A percentile compares a stretch with the other conserved stretches of the same genome.
phyloP scores from a whole-genome alignment of 2,113 vertebrate genomes.

The Tyrannus savana region DNA sequence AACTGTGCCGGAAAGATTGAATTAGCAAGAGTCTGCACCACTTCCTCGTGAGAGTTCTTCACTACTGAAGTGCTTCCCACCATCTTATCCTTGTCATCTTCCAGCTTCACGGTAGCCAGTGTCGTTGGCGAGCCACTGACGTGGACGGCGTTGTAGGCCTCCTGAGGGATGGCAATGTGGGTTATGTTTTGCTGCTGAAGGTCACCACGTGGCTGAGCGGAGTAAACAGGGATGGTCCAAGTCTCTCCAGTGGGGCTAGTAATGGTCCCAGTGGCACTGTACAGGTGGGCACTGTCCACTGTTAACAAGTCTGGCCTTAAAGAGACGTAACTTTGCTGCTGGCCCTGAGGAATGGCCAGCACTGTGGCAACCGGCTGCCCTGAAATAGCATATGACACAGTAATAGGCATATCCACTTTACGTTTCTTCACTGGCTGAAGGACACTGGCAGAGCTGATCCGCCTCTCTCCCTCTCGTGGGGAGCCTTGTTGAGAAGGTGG shows the following conservation, averaged over 20 bases:
- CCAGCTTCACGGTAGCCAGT: constrained; percentile 82
- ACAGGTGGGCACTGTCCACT: constrained; percentile 96
- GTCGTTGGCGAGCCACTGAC: constrained; percentile 83
- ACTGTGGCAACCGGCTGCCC: constrained; percentile 97
- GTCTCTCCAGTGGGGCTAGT: constrained; percentile 97
- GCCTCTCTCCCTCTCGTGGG: constrained; percentile 87
- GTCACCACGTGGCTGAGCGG: constrained; percentile 84
- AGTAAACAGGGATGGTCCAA: constrained; percentile 99
- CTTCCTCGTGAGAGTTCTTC: constrained; percentile 91
- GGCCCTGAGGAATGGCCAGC: constrained; percentile 95
- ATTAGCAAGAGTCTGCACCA: constrained; percentile 93
- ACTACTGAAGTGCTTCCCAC: constrained; percentile 82
- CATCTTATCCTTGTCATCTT: constrained; percentile 93
- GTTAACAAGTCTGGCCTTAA: constrained; percentile 96
- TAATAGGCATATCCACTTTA: constrained; percentile 96
- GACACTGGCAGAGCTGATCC: constrained; percentile 85
- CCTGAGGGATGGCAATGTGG: constrained; percentile 97
- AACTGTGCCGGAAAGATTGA: constrained; percentile 97
- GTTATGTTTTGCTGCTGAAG: constrained; percentile 96
- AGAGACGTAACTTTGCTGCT: constrained; percentile 96
- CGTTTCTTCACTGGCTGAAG: constrained; percentile 98
- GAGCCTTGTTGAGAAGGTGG: constrained; percentile 86
- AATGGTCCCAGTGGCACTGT: constrained; percentile 97
- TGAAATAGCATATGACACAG: constrained; percentile 94
- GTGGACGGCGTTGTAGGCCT: constrained; percentile 94